Evolutionary conservation across 2,113 vertebrate genomes (phyloP).

Genomic region (Eudyptes chrysolophus): DNA sequence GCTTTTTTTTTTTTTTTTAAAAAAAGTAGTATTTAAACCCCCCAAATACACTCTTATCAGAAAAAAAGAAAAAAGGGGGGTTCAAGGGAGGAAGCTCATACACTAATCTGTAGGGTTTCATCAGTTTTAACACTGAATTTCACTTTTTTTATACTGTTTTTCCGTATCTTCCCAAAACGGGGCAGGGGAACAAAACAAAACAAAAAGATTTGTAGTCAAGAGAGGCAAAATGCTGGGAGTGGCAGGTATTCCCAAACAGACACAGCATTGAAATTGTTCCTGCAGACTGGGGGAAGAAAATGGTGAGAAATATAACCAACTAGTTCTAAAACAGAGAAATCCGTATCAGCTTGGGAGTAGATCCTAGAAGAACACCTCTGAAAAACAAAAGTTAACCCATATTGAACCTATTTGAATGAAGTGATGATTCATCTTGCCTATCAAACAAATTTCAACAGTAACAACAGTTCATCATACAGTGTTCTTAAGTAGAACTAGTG

Average conservation of each 20-base stretch:
- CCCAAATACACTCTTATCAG: fast-evolving
- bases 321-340: not conserved
- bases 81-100: not conserved
- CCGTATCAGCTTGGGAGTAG: fast-evolving
- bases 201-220: not conserved
- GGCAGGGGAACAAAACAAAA: not conserved
- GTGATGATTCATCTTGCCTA: not conserved
- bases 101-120: not conserved
- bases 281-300: not conserved
- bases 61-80: fast-evolving
- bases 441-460: not conserved
- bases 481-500: not conserved
- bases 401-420: not conserved
- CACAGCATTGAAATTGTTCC: not conserved
- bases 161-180: fast-evolving
- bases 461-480: not conserved
- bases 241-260: not conserved
- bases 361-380: not conserved
- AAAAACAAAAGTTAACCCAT: not conserved
- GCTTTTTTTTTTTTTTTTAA: too few relatives aligned
- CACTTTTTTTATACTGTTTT: not conserved
- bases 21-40: not conserved
- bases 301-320: not conserved
- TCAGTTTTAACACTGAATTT: not conserved
- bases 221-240: not conserved